Percentiles rank a stretch among this genome's conserved stretches.
These are phyloP conservation scores for Phymanthus crucifer DNA, from an alignment of 92 coral and sea anemone genomes.

Conservation along the genomic window DNA sequence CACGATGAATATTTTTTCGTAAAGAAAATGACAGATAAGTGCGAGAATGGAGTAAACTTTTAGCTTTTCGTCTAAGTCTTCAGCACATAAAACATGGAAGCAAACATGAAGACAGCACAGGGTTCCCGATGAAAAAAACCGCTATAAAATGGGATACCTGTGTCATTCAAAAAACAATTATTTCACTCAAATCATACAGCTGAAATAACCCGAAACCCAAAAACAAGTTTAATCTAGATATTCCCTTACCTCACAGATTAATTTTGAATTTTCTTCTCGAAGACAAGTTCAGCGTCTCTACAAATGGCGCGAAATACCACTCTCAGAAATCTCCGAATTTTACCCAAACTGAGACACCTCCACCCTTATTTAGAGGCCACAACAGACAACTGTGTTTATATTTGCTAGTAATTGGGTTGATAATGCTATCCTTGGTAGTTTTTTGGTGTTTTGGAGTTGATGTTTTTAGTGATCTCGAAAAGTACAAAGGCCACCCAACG, in stretches of 20 bases:
- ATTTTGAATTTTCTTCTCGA: background rate
- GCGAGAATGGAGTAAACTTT: background rate
- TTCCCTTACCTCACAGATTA: background rate
- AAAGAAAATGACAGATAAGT: background rate
- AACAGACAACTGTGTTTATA: background rate
- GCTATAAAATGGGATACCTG: slow-evolving; percentile 11
- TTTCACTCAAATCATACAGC: background rate
- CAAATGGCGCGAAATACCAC: slow-evolving; percentile 10
- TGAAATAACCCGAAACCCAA: background rate
- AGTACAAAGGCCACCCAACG: slow-evolving; percentile 22
- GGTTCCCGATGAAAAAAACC: slow-evolving; percentile 12
- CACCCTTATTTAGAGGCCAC: background rate
- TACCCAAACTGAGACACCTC: background rate
- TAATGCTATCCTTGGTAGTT: background rate
- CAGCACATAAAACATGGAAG: background rate
- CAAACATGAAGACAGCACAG: background rate
- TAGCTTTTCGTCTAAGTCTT: background rate
- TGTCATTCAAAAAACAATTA: background rate
- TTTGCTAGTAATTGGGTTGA: background rate
- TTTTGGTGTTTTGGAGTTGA: background rate
- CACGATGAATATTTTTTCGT: background rate
- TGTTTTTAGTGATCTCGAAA: background rate
- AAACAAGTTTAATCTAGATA: slow-evolving; percentile 4
- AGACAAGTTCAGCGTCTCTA: background rate
- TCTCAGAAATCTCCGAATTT: background rate